Evolutionary conservation across 2,888 invertebrate species (phyloP).

Genomic region (Anticlea derivata): DNA sequence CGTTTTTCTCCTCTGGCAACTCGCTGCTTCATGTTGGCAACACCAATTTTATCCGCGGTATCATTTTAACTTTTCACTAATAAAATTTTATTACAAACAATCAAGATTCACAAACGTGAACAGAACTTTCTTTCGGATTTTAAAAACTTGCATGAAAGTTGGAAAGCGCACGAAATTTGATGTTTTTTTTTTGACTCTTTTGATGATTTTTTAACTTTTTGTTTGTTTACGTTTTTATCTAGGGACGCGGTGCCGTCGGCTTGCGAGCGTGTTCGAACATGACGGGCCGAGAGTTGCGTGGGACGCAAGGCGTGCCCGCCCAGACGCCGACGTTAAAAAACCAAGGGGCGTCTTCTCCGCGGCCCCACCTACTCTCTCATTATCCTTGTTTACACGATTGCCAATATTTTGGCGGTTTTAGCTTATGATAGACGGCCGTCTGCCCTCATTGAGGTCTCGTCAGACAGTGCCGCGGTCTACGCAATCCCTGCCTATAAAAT

Average conservation of each 20-base stretch:
- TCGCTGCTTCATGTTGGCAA: conserved; percentile 75
- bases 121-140: conserved; percentile 10
- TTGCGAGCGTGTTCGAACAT: conserved; percentile 55
- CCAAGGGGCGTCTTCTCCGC: conserved; percentile 72
- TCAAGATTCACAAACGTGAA: conserved; percentile 33
- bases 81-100: conserved; percentile 43
- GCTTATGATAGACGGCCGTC: conserved; percentile 64
- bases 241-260: conserved; percentile 69
- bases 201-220: too few relatives aligned
- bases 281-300: conserved; percentile 63
- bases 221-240: conserved; percentile 63
- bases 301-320: conserved; percentile 78
- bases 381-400: conserved; percentile 79
- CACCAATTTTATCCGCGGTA: conserved; percentile 68
- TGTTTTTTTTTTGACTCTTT: too few relatives aligned
- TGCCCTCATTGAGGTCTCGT: conserved; percentile 74
- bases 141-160: conserved; percentile 22
- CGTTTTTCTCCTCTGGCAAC: conserved; percentile 53
- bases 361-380: conserved; percentile 80
- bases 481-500: conserved; percentile 77
- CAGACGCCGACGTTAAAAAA: conserved; percentile 74
- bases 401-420: conserved; percentile 73
- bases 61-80: conserved; percentile 70
- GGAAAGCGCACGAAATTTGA: conserved; percentile 33
- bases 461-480: conserved; percentile 74